Evolutionary conservation across 2,888 invertebrate genomes (phyloP).

Genomic region (Mactromeris polynyma): DNA sequence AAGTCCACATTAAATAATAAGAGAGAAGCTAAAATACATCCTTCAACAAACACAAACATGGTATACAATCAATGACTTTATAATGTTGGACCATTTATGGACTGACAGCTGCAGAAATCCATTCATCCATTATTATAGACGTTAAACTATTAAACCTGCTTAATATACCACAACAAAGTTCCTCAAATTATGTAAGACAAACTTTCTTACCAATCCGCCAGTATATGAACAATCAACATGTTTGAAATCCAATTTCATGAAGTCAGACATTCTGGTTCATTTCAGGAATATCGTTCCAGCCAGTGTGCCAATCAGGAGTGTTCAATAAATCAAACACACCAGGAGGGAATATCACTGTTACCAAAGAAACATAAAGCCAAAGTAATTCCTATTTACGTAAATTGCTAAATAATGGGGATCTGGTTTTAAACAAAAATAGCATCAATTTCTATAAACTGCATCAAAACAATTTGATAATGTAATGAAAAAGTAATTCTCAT

Average conservation of each 20-base stretch:
- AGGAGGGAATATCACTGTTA: not conserved
- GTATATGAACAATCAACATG: not conserved
- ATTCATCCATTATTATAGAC: too few species aligned
- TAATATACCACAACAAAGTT: too few species aligned
- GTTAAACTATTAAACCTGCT: too few species aligned
- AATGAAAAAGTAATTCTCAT: not conserved
- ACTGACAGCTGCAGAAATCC: too few species aligned
- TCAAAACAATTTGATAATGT: not conserved
- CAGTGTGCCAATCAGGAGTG: not conserved
- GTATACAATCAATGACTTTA: not conserved
- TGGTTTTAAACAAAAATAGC: constrained; percentile 1
- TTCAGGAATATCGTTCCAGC: not conserved
- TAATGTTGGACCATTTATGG: not conserved
- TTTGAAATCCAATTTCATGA: not conserved
- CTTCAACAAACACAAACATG: not conserved
- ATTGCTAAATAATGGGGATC: not conserved
- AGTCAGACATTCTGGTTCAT: not conserved
- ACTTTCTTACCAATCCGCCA: not conserved
- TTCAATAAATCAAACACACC: constrained; percentile 13
- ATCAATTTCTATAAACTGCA: not conserved
- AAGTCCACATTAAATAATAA: not conserved
- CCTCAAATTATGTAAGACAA: too few species aligned
- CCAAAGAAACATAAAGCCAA: constrained; percentile 6
- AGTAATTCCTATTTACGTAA: not conserved
- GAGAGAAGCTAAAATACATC: not conserved